Percentiles rank a stretch among this genome's conserved stretches.
These are phyloP conservation scores for Coendou prehensilis DNA, from an alignment of 2,797 vertebrate genomes.

Conservation along the genomic window DNA sequence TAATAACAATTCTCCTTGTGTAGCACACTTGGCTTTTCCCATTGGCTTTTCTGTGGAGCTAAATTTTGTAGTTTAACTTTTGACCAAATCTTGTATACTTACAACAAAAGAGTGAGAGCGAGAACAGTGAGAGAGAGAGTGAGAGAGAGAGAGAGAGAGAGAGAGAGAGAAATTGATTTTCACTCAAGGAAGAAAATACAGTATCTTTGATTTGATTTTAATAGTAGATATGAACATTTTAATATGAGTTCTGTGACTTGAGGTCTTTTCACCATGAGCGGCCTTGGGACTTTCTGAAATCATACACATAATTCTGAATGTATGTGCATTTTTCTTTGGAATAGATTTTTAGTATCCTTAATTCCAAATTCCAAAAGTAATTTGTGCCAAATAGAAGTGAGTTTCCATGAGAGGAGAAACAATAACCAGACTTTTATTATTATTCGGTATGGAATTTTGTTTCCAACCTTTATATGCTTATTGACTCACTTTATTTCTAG, in stretches of 20 bases:
- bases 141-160: not conserved
- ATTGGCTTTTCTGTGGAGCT: conserved; percentile 47
- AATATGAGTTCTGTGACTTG: not conserved
- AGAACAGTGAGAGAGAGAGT: not conserved
- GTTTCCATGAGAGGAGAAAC: conserved; percentile 12
- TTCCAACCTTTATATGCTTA: not conserved
- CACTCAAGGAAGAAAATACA: not conserved
- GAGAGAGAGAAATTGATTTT: not conserved
- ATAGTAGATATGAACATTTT: not conserved
- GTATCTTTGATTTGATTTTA: not conserved
- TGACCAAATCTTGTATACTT: not conserved
- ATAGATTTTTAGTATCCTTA: not conserved
- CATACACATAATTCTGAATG: not conserved
- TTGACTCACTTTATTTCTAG: conserved; percentile 41
- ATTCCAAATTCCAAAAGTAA: not conserved
- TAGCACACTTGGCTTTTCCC: not conserved
- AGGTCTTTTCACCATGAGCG: not conserved
- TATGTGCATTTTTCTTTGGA: conserved; percentile 9
- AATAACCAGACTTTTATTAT: not conserved
- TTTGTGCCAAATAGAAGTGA: not conserved
- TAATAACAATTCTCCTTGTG: not conserved
- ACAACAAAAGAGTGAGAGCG: not conserved
- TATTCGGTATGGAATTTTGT: not conserved
- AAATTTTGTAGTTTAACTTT: conserved; percentile 19
- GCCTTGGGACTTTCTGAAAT: not conserved